These are phyloP conservation scores for Acridotheres tristis DNA, from an alignment of 2,797 vertebrate genomes.

Conservation along the genomic window DNA sequence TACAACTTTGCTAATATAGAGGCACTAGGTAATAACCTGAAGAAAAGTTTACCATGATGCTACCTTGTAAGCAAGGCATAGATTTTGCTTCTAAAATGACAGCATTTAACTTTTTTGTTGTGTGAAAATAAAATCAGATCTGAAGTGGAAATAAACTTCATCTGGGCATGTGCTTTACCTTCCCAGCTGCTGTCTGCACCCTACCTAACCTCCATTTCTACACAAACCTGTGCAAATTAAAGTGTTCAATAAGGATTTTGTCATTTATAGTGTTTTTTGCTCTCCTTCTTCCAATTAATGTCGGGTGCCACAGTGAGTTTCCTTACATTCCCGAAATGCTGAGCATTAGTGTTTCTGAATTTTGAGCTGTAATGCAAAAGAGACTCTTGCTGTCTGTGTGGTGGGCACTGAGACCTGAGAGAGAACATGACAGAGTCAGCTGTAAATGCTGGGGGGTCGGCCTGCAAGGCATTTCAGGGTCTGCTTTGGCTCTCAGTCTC, in stretches of 20 bases:
- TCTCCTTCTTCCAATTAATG: neutral
- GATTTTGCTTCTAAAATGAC: neutral
- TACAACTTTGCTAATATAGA: neutral
- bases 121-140: neutral
- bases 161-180: neutral
- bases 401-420: neutral
- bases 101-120: neutral
- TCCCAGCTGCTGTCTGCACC: neutral
- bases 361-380: neutral
- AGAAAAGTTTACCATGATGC: neutral
- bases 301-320: neutral
- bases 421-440: accelerated
- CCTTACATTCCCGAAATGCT: neutral
- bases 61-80: neutral
- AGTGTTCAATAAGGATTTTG: neutral
- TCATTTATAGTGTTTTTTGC: neutral
- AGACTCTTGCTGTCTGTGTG: neutral
- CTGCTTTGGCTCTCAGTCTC: neutral
- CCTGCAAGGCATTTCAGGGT: neutral
- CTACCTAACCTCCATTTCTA: neutral
- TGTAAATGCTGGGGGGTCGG: neutral
- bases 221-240: neutral
- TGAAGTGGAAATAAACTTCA: neutral
- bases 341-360: neutral
- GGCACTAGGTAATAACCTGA: neutral